Base-by-base conservation (phyloP, 2,888 invertebrate genomes). In the Nasonia oneida region DNA sequence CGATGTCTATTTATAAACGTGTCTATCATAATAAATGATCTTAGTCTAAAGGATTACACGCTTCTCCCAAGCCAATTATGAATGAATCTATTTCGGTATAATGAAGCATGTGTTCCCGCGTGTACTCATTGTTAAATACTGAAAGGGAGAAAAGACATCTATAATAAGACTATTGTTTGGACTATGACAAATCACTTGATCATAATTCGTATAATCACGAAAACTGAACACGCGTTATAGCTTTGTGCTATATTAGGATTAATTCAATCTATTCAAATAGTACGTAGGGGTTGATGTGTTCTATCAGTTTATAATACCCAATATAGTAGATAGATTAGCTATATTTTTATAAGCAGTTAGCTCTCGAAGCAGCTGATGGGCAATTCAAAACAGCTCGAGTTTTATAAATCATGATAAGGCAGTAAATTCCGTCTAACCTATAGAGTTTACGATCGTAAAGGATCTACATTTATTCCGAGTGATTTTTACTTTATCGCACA, bases 11-110 rank as follows among this genome's bases (percentile, higher is more conserved):
- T n/a, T 57, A 57, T 57, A 57, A 57, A 57, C 15, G n/a, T 57
- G 57, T 18, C 57, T n/a, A 57, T 57, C 57, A 57, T n/a, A 57
- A 57, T 57, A 18, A 64, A 64, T 64, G 64, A 64, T 64, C 12
- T 64, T 64, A 64, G 64, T 23, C 23, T 8, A 23, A 64, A n/a
- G n/a, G 23, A 10, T 10, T 64, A 29, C 18, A 10, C 23, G 5
- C 1, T 64, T 23, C 29, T 64, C 6, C 61, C 10, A 23, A 64
- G 23, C 10, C 5, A 23, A 64, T n/a, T n/a, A 64, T 57, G n/a
- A 57, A 57, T 57, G 57, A 18, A n/a, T 57, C 57, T 57, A 57
- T 57, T 57, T 57, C 15, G 1, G 57, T 12, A 47, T 47, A 47
- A 47, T 47, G 47, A 47, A 47, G 47, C 47, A 47, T 12, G 12